These are phyloP conservation scores for Drosophila pseudoananassae DNA, from an alignment of 1,140 invertebrate genomes.

Conservation along the genomic window DNA sequence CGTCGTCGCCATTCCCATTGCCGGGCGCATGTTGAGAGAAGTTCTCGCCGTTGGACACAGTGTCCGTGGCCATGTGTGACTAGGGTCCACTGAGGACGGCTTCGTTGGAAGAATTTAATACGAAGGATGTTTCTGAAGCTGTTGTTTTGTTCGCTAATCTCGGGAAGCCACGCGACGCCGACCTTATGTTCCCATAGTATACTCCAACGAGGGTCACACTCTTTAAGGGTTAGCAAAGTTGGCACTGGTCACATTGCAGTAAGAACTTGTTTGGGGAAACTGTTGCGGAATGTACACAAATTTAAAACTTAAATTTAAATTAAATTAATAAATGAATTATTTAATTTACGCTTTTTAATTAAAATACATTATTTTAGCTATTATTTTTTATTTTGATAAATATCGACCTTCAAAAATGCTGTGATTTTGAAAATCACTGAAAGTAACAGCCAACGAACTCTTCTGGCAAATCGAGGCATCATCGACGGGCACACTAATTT, in stretches of 20 bases:
- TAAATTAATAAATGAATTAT: too few relatives aligned
- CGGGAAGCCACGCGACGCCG: constrained; percentile 41
- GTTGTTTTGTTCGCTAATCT: constrained; percentile 42
- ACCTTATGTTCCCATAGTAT: constrained; percentile 3
- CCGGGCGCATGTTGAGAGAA: constrained; percentile 85
- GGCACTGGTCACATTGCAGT: too few relatives aligned
- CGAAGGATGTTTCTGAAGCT: not conserved
- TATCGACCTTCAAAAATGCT: not conserved
- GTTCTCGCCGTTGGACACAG: constrained; percentile 83
- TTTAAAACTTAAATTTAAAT: too few relatives aligned
- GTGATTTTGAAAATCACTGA: not conserved
- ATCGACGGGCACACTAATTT: constrained; percentile 19
- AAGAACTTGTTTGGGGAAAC: too few relatives aligned
- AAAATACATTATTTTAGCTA: too few relatives aligned
- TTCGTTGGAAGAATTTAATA: not conserved
- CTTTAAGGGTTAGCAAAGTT: not conserved
- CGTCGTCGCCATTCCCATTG: constrained; percentile 84
- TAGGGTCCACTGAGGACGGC: not conserved
- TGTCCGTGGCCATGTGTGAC: constrained; percentile 77
- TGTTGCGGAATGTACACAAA: too few relatives aligned
- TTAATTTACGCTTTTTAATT: too few relatives aligned
- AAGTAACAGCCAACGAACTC: not conserved
- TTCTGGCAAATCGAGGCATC: not conserved
- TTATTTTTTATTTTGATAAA: not conserved
- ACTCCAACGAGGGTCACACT: constrained; percentile 1